A percentile compares a stretch with the other conserved stretches of the same genome.
These are phyloP conservation scores for Lucinisca nassula DNA, from an alignment of 2,888 invertebrate genomes.

Conservation along the genomic window DNA sequence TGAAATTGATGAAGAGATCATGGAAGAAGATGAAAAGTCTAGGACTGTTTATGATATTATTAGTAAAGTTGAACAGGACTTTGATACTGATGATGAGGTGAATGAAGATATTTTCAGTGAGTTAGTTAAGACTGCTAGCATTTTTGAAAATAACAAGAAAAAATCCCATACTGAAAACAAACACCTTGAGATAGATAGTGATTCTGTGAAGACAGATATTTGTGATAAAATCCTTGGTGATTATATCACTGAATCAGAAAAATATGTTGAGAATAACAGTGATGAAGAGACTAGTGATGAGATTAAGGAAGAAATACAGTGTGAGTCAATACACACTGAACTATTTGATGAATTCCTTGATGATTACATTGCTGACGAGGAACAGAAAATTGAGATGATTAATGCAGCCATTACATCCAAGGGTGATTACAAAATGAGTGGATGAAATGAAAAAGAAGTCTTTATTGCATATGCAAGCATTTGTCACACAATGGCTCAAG, in stretches of 20 bases:
- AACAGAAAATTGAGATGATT: neutral
- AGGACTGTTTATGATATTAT: neutral
- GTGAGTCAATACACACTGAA: constrained; percentile 45
- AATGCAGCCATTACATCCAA: neutral
- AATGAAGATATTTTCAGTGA: neutral
- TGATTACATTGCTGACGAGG: neutral
- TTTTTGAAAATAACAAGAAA: neutral
- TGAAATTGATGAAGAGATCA: constrained; percentile 22
- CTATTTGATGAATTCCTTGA: constrained; percentile 40
- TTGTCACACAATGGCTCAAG: too few species aligned
- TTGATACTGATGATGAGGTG: constrained; percentile 7
- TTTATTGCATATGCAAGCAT: too few species aligned
- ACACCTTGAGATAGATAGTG: constrained; percentile 63
- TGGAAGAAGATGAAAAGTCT: constrained; percentile 28
- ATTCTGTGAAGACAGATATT: constrained; percentile 37
- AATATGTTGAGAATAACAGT: neutral
- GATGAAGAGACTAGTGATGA: constrained; percentile 23
- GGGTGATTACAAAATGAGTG: constrained; percentile 13
- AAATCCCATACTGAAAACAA: too few species aligned
- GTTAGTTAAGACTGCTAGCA: neutral
- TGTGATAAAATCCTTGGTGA: constrained; percentile 43
- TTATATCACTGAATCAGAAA: neutral
- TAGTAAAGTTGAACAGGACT: neutral
- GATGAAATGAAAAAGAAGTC: too few species aligned
- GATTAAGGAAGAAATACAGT: constrained; percentile 56